Evolutionary conservation across 2,113 vertebrate genomes (phyloP).

Genomic region (Silurus meridionalis): DNA sequence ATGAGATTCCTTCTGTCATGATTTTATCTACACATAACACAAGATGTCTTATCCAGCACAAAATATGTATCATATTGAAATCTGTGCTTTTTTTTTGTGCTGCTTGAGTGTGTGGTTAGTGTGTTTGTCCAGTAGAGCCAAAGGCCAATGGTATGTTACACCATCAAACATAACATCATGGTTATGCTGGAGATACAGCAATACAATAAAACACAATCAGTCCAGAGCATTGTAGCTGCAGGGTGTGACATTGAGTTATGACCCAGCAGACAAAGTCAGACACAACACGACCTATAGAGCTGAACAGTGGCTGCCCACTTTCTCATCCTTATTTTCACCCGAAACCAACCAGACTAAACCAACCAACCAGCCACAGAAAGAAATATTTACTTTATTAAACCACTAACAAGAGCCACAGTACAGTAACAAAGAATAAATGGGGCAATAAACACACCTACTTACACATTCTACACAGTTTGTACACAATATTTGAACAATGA

Average conservation of each 20-base stretch:
- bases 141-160: constrained; percentile 14
- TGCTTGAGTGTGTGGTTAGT: neutral
- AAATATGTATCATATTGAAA: neutral
- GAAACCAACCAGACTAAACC: neutral
- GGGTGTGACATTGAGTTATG: constrained; percentile 38
- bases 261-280: constrained; percentile 22
- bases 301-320: neutral
- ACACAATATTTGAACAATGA: neutral
- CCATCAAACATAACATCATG: constrained; percentile 43
- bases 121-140: neutral
- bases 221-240: constrained; percentile 16
- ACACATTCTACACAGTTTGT: neutral
- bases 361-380: neutral
- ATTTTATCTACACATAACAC: neutral
- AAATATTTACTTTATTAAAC: neutral
- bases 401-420: neutral
- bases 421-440: neutral
- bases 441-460: neutral
- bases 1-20: neutral
- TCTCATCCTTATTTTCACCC: neutral
- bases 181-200: constrained; percentile 31
- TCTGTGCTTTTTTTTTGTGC: neutral
- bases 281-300: constrained; percentile 27
- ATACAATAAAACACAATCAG: constrained; percentile 45
- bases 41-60: neutral